Base-by-base conservation (phyloP, 2,797 vertebrate genomes). In the Petrocephalus sullivani region DNA sequence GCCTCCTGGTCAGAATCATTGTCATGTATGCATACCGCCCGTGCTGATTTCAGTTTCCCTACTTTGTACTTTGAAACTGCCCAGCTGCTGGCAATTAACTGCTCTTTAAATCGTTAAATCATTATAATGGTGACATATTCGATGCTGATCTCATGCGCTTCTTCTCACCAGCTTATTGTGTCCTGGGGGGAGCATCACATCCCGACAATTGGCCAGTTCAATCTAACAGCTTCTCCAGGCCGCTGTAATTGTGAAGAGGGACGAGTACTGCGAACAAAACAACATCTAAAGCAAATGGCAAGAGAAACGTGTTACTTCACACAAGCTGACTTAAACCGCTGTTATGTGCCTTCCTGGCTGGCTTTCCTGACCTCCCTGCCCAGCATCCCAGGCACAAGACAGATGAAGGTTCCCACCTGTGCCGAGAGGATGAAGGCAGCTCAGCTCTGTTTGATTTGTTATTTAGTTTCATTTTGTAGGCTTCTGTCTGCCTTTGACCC, bases 41-140 rank as follows among this genome's bases (percentile, higher is more conserved):
- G 8, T 7, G 33, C 41, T 56, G 54, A 56, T 56, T 49, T 41
- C 51, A 54, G 3, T 85, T 56, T 85, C 51, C 51, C 14, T 37
- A 23, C 28, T 85, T 54, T 85, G 51, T 56, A 85, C 51, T 28
- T 85, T 56, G 75, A 81, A 85, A 33, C 23, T 85, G 83, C n/a
- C 83, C 83, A 85, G 83, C 51, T 85, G 83, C 23, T 16, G 83
- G 83, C n/a, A 85, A 54, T 85, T 85, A 56, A 57, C 83, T 81
- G 37, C 75, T n/a, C 51, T 85, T 85, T 85, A 85, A 85, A 85
- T 56, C 83, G 6, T 87, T 87, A 87, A 61, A 61, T 87, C 85
- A 64, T 41, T 87, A 41, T 64, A 60, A 87, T 23, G 33, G 33
- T 51, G 56, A 87, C 75, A 81, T n/a, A 87, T 87, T 87, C 54